Evolutionary conservation across 1,140 invertebrate species (phyloP), one percentile per base, ranked within the genome.

Genomic region (Diachasmimorpha longicaudata): DNA sequence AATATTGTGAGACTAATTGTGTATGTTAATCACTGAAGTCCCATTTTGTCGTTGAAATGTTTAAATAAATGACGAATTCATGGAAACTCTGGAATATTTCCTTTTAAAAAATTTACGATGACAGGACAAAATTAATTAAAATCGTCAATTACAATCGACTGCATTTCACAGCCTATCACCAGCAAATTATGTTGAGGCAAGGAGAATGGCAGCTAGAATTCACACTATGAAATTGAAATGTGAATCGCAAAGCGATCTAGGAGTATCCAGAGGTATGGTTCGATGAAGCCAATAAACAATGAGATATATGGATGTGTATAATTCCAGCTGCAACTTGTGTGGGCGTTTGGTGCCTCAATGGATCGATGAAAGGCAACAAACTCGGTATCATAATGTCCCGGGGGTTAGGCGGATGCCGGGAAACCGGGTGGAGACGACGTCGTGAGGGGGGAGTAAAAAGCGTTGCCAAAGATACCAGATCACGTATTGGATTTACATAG

Each of bases 401-500:
- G 55, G 48, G 48, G 16, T 52, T n/a, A 16, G 48, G 16, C 9
- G 48, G 48, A 52, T 52, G 48, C 48, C 16, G 48, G n/a, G 48
- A 13, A 52, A 52, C 14, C 48, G 14, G 48, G 48, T 19, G 39
- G 39, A 42, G 9, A 42, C 39, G 39, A 11, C 39, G 39, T 42
- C 39, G 9, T 42, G 39, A 42, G 39, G 39, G 39, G 39, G 39
- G 39, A 42, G 39, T 42, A 58, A 52, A 36, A 67, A 63, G 16
- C 23, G 8, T 31, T 58, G 48, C 36, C 46, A 72, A 58, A 71
- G 68, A 46, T 71, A 58, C 70, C 55, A 63, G 75, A 71, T 74
- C 77, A 76, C 74, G 74, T 72, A 69, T 73, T 46, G 52, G 68
- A 78, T 78, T 78, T 78, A 70, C 77, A 76, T 78, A 78, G 66